Evolutionary conservation across 2,888 invertebrate species (phyloP), one percentile per base, ranked within the genome.

Genomic region (Aporophyla nigra): DNA sequence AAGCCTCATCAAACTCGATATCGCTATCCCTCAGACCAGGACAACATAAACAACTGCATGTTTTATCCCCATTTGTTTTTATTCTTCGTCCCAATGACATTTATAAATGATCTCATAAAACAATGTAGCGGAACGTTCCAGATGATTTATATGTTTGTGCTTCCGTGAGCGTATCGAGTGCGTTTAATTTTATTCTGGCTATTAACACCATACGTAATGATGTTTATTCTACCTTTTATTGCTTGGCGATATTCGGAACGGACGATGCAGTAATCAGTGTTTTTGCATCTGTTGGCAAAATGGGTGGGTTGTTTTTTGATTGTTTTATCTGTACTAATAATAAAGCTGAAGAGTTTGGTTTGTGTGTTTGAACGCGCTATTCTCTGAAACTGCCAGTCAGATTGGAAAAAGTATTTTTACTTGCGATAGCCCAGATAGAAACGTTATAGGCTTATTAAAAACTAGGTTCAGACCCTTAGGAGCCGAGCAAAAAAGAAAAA

Each of bases 61-160:
- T 58, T 74, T 67, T 67, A 78, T 71, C 43, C 54, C 59, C 51
- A 68, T 85, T 71, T 68, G 43, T 68, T 78, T 80, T 76, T 71
- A 80, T 79, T 74, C 71, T 71, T 85, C 70, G 70, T 72, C 33
- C 51, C 56, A 71, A 69, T 81, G 74, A 77, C 84, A 77, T 86
- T 85, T 76, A 83, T 68, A 72, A 83, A 80, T 83, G 83, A 83
- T 68, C 78, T 78, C 74, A 58, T 83, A 73, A 84, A 84, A 84
- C 85, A 78, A 78, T 71, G 75, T 75, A 65, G n/a, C 85, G 78
- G 73, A 82, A 69, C 73, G 65, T 51, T 63, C 56, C 67, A 51
- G 72, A 84, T 84, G 84, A 84, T 84, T 84, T 82, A 84, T 84
- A 68, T 73, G 63, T 75, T 84, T 78, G 43, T 58, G 85, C 78